These are phyloP conservation scores for Setophaga kirtlandii DNA, from an alignment of 2,113 vertebrate genomes.

Conservation along the genomic window DNA sequence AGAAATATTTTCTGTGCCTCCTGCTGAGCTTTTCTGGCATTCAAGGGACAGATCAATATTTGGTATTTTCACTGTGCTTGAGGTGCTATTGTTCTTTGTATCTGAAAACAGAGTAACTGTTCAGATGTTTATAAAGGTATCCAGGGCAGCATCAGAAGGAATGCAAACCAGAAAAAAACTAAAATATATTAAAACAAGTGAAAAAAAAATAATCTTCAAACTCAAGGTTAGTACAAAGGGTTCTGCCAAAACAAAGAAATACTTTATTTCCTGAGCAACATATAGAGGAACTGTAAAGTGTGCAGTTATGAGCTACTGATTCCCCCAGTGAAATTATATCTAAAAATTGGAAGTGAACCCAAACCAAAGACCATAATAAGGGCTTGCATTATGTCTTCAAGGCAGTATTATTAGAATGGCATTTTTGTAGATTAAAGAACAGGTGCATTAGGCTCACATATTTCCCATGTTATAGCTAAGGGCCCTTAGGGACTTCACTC, in stretches of 20 bases:
- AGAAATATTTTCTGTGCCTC: constrained; percentile 49
- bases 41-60: constrained; percentile 59
- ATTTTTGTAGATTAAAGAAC: neutral
- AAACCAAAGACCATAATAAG: neutral
- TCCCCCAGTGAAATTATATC: neutral
- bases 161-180: neutral
- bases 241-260: neutral
- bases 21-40: constrained; percentile 53
- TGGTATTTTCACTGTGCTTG: neutral
- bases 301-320: neutral
- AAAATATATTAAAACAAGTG: neutral
- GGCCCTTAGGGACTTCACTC: neutral
- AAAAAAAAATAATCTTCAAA: neutral
- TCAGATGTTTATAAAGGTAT: constrained; percentile 47
- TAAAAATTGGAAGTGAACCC: neutral
- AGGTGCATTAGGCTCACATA: neutral
- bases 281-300: neutral
- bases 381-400: neutral
- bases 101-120: constrained; percentile 46
- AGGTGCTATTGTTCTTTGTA: constrained; percentile 63
- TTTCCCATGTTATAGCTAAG: neutral
- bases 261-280: neutral
- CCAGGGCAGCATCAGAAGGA: constrained; percentile 19
- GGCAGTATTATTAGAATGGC: neutral
- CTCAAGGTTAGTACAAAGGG: neutral